Evolutionary conservation across 2,113 vertebrate genomes (phyloP).

Genomic region (Micronycteris hirsuta): DNA sequence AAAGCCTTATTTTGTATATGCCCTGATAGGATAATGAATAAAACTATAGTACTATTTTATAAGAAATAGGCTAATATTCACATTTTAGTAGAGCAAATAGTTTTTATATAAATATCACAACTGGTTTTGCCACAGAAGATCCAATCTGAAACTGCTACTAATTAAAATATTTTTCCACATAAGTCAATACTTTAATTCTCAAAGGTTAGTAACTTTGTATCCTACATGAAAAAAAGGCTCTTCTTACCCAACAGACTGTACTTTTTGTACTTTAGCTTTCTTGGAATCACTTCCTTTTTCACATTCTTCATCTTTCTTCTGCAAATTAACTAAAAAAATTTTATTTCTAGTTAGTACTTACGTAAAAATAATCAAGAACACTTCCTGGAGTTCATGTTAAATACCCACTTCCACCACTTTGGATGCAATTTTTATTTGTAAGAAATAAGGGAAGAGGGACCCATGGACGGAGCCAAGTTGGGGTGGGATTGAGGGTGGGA

Average conservation of each 20-base stretch:
- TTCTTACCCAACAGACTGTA: slow-evolving; percentile 55
- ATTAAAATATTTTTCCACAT: neutral
- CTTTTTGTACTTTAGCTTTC: slow-evolving; percentile 60
- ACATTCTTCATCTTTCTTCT: slow-evolving; percentile 57
- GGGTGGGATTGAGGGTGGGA: no score
- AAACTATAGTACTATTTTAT: neutral
- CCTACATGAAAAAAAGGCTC: neutral
- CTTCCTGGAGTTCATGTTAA: neutral
- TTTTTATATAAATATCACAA: neutral
- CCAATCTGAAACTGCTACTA: neutral
- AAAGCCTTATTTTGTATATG: neutral
- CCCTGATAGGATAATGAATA: neutral
- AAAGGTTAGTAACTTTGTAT: neutral
- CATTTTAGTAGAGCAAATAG: neutral
- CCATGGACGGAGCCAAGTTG: no score
- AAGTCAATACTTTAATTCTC: neutral
- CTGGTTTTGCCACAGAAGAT: neutral
- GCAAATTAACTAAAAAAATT: slow-evolving; percentile 54
- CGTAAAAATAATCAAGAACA: neutral
- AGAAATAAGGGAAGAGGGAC: neutral
- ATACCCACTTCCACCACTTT: neutral
- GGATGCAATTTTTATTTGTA: neutral
- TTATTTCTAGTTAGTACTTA: slow-evolving; percentile 2
- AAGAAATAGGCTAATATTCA: neutral
- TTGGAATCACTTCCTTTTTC: slow-evolving; percentile 41